Conservation (phyloP, 2,797 vertebrate species). For the Micropoecilia bifurca region DNA sequence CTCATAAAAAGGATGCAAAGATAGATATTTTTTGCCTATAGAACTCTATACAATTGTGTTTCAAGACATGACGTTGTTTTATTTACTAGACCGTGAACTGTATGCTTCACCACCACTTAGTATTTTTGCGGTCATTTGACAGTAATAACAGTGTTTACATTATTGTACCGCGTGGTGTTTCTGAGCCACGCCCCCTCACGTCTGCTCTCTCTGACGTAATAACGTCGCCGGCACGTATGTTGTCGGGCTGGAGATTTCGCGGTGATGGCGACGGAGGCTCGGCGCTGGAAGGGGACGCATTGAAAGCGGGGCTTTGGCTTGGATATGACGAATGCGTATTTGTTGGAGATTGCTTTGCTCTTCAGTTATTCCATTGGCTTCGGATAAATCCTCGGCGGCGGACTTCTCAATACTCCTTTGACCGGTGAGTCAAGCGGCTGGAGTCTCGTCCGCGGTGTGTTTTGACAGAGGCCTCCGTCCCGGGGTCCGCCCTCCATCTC, state of each 20-base stretch:
- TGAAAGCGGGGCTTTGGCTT: conserved; percentile 70
- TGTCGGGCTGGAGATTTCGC: conserved; percentile 71
- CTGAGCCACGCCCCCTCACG: conserved; percentile 43
- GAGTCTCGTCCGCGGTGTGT: conserved; percentile 62
- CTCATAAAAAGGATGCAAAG: not conserved
- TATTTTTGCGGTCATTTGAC: not conserved
- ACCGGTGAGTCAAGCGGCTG: conserved; percentile 73
- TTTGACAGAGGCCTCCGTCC: conserved; percentile 81
- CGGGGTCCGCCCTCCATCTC: conserved; percentile 88
- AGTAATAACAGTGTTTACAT: conserved; percentile 68
- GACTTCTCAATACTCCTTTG: conserved; percentile 35
- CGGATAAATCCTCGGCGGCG: conserved; percentile 51
- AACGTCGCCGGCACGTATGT: conserved; percentile 61
- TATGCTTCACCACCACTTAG: not conserved
- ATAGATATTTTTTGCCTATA: not conserved
- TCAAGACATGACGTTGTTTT: not conserved
- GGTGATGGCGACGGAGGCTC: conserved; percentile 77
- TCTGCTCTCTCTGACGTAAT: conserved; percentile 45
- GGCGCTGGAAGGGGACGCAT: conserved; percentile 62
- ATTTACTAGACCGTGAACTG: not conserved
- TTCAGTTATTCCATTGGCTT: conserved; percentile 60
- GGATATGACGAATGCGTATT: conserved; percentile 67
- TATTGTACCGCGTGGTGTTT: conserved; percentile 54
- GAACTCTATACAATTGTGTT: not conserved
- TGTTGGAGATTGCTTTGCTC: conserved; percentile 51